phyloP scores from a whole-genome alignment of 2,113 vertebrate genomes.

The Stictonetta naevosa region DNA sequence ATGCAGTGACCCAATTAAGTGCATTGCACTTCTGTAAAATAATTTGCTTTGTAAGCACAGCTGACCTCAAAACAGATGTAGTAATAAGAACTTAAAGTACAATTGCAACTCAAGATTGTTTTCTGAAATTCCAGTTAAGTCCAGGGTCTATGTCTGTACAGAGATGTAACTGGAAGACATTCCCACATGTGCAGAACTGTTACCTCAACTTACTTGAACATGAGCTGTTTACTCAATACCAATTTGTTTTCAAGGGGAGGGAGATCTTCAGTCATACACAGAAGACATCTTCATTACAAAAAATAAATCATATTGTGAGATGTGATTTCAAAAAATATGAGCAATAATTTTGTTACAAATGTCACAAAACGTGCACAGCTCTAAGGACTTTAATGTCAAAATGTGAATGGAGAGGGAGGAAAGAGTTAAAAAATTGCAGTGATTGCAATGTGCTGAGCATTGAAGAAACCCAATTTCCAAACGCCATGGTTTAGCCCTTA shows the following conservation, averaged over 20 bases:
- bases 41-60: background rate
- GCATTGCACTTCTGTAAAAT: background rate
- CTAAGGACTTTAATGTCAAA: background rate
- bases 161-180: background rate
- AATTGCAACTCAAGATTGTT: background rate
- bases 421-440: background rate
- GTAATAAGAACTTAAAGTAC: background rate
- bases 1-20: background rate
- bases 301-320: background rate
- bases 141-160: fast-evolving
- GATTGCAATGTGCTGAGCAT: background rate
- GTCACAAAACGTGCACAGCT: background rate
- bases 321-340: background rate
- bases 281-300: background rate
- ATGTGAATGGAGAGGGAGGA: background rate
- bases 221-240: background rate
- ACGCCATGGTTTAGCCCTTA: background rate
- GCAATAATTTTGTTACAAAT: background rate
- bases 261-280: background rate
- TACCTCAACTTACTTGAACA: background rate
- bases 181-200: background rate
- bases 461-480: background rate
- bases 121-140: background rate
- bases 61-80: background rate
- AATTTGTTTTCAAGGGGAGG: background rate